phyloP scores from a whole-genome alignment of 2,113 vertebrate genomes.

The Charina bottae region DNA sequence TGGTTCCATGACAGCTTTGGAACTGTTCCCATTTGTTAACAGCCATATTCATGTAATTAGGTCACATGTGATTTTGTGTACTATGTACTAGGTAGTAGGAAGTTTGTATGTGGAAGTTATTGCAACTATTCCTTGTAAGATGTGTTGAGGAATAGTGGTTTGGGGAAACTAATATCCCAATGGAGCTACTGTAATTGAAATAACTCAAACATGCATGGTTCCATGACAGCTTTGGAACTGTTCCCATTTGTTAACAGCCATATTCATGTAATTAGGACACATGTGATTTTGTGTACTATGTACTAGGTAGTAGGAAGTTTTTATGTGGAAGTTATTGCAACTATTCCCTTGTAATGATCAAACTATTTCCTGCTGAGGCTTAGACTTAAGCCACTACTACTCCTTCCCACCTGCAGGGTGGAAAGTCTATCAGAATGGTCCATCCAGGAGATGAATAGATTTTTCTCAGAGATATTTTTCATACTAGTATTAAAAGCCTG shows the following conservation, averaged over 20 bases:
- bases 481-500: background rate
- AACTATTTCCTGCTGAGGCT: background rate
- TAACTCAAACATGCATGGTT: background rate
- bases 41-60: background rate
- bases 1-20: background rate
- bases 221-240: background rate
- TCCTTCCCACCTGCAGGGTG: background rate
- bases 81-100: background rate
- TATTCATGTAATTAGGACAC: background rate
- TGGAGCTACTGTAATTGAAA: background rate
- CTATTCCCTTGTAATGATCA: background rate
- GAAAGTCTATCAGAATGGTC: background rate
- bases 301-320: background rate
- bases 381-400: background rate
- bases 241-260: background rate
- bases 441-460: background rate
- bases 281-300: background rate
- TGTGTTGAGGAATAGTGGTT: no score
- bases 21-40: background rate
- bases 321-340: background rate
- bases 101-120: background rate
- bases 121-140: background rate
- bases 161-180: no score
- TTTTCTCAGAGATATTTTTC: background rate
- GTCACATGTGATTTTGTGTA: background rate